phyloP scores from a whole-genome alignment of 2,888 invertebrate species.

The Malacosoma neustria region DNA sequence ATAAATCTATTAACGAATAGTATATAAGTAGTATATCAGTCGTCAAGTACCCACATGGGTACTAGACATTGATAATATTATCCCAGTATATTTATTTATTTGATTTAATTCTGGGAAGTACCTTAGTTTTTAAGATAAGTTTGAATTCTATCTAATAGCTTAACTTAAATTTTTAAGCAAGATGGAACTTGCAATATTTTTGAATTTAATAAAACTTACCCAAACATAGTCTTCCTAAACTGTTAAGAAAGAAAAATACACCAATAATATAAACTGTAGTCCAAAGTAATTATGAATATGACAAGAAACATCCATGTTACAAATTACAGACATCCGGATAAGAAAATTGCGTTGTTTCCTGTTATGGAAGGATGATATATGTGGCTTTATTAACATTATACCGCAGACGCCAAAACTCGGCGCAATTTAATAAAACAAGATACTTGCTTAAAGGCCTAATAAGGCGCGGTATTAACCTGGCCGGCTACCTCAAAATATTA shows the following conservation, averaged over 20 bases:
- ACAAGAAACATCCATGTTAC: not conserved
- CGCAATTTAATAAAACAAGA: not conserved
- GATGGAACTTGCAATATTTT: no score
- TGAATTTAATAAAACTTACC: no score
- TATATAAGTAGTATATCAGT: no score
- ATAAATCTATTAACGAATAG: no score
- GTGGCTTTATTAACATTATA: not conserved
- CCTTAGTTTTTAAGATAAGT: no score
- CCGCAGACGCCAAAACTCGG: not conserved
- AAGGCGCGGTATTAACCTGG: not conserved
- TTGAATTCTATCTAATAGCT: no score
- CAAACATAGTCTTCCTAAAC: not conserved
- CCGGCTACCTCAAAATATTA: no score
- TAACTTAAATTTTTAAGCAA: no score
- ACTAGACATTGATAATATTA: no score
- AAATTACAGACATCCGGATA: not conserved
- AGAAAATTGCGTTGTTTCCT: not conserved
- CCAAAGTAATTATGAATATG: not conserved
- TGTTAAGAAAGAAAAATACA: not conserved
- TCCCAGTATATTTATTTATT: no score
- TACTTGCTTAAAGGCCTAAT: not conserved
- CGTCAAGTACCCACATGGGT: no score
- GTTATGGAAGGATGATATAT: not conserved
- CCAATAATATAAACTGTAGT: not conserved
- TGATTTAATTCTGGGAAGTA: no score